Evolutionary conservation across 2,888 invertebrate genomes (phyloP).

Genomic region (Nycteola revayana): DNA sequence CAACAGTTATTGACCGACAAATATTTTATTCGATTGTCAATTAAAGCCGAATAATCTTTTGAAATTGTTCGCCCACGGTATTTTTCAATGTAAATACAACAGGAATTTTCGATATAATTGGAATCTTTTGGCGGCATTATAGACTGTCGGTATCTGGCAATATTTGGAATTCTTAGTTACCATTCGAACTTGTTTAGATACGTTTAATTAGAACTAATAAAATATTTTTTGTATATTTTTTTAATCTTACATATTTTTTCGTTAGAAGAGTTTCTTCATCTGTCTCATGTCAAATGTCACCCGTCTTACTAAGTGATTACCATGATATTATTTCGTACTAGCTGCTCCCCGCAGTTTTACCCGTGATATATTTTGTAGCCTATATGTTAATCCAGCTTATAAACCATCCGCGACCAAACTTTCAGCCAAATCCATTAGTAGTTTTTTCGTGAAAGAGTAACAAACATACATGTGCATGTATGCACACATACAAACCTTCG

Average conservation of each 20-base stretch:
- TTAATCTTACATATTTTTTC: conserved; percentile 16
- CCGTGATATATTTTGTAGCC: too few relatives aligned
- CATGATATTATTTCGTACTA: too few relatives aligned
- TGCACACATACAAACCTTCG: too few relatives aligned
- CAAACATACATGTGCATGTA: too few relatives aligned
- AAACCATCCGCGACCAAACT: too few relatives aligned
- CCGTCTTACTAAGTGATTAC: too few relatives aligned
- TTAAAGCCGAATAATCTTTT: conserved; percentile 15
- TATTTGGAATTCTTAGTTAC: conserved; percentile 21
- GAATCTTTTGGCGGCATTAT: conserved; percentile 24
- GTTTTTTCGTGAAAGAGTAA: too few relatives aligned
- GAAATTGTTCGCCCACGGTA: conserved; percentile 14
- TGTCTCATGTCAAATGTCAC: too few relatives aligned
- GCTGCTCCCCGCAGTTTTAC: too few relatives aligned
- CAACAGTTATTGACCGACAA: conserved; percentile 10
- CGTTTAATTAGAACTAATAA: not conserved
- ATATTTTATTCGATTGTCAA: conserved; percentile 15
- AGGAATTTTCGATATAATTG: conserved; percentile 16
- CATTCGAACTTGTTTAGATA: conserved; percentile 9
- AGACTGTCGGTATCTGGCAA: conserved; percentile 15
- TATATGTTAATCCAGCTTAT: too few relatives aligned
- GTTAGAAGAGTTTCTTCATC: too few relatives aligned
- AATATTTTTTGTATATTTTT: conserved; percentile 2
- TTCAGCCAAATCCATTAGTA: too few relatives aligned
- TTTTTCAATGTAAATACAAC: conserved; percentile 2